Base-by-base conservation (phyloP, 2,797 vertebrate genomes). In the Rhinella marina region DNA sequence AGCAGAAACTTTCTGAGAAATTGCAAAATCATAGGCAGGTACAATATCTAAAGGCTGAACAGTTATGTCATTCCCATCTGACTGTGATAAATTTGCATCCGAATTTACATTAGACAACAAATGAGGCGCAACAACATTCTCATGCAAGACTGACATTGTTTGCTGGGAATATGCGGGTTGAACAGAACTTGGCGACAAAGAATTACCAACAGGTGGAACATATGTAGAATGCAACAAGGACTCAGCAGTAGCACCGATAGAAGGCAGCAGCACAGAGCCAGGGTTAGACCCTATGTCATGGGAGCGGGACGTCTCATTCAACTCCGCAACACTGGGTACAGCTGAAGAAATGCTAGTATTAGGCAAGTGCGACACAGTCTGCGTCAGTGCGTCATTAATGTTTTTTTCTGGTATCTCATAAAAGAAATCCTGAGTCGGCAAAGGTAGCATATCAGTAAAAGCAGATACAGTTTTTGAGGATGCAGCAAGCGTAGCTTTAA, bases 401-500 rank as follows among this genome's bases (percentile, higher is more conserved):
- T 94, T 90, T 88, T 93, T 82, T 93, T 93, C 88, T 85, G 94
- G 91, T 87, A 91, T 90, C 90, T 94, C 93, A 87, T 91, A 80
- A 92, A 91, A 87, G 61, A 92, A 91, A 10, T 75, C 90, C 87
- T 93, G 93, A 90, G 93, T 93, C 54, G 94, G 93, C 92, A 93
- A 90, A 90, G 87, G 83, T 7, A 93, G 92, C 54, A 57, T 90
- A 91, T 94, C 91, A 88, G 92, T 93, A 94, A 92, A 93, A 94
- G 93, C 92, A 92, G 92, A 92, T 90, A 90, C 88, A 93, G 93
- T 92, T 91, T 93, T 92, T 92, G 94, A 91, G 90, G 87, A 91
- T 90, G 91, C 91, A 90, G 91, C 93, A 94, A 91, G 91, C 90
- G 91, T 0, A 91, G 91, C 87, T 82, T 91, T 94, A 93, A 94